Conservation (phyloP, 2,797 vertebrate species). For the Tapirus indicus region DNA sequence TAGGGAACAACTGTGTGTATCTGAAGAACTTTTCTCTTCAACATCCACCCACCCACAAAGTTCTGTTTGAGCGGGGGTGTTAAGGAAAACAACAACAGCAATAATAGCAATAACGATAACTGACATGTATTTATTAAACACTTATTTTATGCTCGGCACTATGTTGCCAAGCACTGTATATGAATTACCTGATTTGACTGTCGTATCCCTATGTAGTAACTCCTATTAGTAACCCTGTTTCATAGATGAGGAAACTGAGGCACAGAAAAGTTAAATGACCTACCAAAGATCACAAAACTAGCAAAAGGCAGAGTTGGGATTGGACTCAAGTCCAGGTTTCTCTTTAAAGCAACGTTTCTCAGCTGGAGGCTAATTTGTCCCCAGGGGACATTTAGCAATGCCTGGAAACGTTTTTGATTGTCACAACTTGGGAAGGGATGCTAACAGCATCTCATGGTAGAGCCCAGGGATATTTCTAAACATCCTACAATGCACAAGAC, state of each 20-base stretch:
- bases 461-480: background rate
- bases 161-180: background rate
- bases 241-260: background rate
- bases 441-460: background rate
- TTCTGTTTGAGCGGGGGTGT: background rate
- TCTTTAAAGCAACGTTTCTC: background rate
- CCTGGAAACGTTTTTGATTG: background rate
- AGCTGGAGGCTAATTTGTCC: background rate
- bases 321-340: background rate
- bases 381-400: background rate
- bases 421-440: background rate
- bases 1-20: rapidly evolving
- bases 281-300: background rate
- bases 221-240: background rate
- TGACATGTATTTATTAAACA: background rate
- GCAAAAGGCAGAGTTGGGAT: background rate
- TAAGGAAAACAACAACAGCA: background rate
- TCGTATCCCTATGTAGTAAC: background rate
- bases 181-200: background rate
- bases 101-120: background rate
- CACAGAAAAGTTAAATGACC: background rate
- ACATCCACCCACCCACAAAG: background rate
- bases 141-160: background rate
- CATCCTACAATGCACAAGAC: background rate
- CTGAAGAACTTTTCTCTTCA: background rate